These are phyloP conservation scores for Diadophis punctatus DNA, from an alignment of 2,113 vertebrate genomes.

Conservation along the genomic window DNA sequence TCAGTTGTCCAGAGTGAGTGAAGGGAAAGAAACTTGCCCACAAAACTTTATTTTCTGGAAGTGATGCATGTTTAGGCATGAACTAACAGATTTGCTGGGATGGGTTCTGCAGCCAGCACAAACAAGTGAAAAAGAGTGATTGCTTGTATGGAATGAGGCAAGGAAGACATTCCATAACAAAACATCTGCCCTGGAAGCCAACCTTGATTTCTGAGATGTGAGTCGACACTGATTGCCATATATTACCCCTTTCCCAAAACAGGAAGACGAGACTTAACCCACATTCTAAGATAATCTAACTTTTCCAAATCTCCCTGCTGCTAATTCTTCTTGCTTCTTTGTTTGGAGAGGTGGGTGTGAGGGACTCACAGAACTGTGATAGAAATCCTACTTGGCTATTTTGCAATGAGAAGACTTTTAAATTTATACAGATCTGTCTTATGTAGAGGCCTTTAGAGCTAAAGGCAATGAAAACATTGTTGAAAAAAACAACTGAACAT, in stretches of 20 bases:
- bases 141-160: background rate
- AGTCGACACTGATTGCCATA: background rate
- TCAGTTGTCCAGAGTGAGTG: background rate
- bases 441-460: background rate
- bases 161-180: background rate
- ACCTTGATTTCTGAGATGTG: background rate
- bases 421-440: background rate
- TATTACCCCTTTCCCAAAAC: background rate
- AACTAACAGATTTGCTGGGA: background rate
- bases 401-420: background rate
- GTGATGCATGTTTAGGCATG: background rate
- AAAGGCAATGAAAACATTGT: slow-evolving; percentile 1
- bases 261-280: background rate
- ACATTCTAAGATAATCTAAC: background rate
- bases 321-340: background rate
- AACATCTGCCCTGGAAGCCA: background rate
- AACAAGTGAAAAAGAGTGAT: background rate
- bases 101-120: background rate
- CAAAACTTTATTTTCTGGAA: background rate
- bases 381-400: background rate
- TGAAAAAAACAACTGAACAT: slow-evolving; percentile 20
- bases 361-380: background rate
- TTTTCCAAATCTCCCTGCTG: background rate
- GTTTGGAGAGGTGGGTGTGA: background rate
- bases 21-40: background rate